Base-by-base conservation (phyloP, 2,113 vertebrate species). In the Nicator chloris region DNA sequence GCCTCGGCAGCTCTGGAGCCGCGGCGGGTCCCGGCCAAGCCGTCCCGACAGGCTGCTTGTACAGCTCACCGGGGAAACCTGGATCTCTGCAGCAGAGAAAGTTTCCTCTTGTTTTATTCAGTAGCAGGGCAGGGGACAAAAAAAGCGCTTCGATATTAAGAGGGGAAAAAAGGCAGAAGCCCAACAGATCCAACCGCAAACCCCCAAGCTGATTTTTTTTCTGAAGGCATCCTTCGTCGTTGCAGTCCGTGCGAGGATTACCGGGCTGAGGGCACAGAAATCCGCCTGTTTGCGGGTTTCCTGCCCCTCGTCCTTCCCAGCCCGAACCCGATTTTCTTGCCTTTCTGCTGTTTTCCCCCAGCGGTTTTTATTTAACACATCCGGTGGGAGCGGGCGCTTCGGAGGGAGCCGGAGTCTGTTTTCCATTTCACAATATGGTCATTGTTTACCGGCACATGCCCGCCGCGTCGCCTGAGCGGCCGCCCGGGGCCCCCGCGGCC, bases 321-420 rank as follows among this genome's bases (percentile, higher is more conserved):
- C 22, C 89, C 45, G 14, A 56, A 65, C 51, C 57, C 61, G 87
- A 49, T 64, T 92, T 91, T 72, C 94, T 94, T 65, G 90, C 87
- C 66, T 87, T 82, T 63, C 61, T 80, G 35, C 65, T 66, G 88
- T 9, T 82, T 88, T 20, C 59, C 84, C 82, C 54, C 71, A 66
- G 77, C 50, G 80, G 72, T 85, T 87, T 95, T 95, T 88, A 88
- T 95, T 96, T 82, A 93, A 95, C 76, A 83, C 96, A 96, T 93
- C 95, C 57, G 87, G 94, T 60, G 91, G 79, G 82, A 90, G 84
- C 84, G 65, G 66, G 88, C 28, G 4, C 51, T 69, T 73, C 89
- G 20, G 65, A 95, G 91, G 86, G 86, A 93, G 90, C 77, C 30
- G 37, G 80, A 59, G 76, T 92, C 93, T 94, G 82, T 91, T 93